Evolutionary conservation across 64 coral and sea anemone species (phyloP), one percentile per base, ranked within the genome.

Genomic region (Anthopleura sola): DNA sequence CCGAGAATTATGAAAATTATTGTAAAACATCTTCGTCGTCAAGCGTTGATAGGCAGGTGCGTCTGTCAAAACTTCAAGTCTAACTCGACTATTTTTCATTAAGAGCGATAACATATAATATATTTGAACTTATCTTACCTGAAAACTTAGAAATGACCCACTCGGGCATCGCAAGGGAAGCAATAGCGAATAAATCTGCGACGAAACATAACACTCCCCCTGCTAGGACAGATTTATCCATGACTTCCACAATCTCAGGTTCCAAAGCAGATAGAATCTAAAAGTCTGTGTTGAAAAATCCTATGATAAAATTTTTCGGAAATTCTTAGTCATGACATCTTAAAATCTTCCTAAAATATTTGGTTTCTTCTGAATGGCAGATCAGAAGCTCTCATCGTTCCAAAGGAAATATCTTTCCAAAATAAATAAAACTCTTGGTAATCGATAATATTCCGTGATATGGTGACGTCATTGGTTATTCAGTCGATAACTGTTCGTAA

Each of bases 171-270:
- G 93, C 93, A 19, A 95, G 56, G 9, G 93, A 95, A 71, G 93
- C 93, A 38, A 95, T 95, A 3, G 93, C 93, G 58, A 95, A 95
- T 51, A 95, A 56, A 85, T 95, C 76, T 24, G 93, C 93, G 5
- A 88, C 54, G 68, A 95, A 92, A 68, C 93, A 95, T 31, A 95
- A 84, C 50, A 95, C 88, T 58, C 93, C 93, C 0, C 93, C 93
- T 75, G 89, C 53, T 68, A 92, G 81, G n/a, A 95, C 93, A 88
- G 86, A 95, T 78, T 92, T 95, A 71, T 95, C 93, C 93, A 95
- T 95, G 46, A 3, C 71, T 53, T 36, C 38, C 24, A 32, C 11
- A n/a, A 14, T 29, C 34, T 71, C 66, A n/a, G 23, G 66, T 34
- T 62, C 58, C 24, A 62, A 62, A 62, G 58, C 24, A 8, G n/a